Conservation (phyloP, 92 coral and sea anemone genomes). For the Parazoanthus swiftii region DNA sequence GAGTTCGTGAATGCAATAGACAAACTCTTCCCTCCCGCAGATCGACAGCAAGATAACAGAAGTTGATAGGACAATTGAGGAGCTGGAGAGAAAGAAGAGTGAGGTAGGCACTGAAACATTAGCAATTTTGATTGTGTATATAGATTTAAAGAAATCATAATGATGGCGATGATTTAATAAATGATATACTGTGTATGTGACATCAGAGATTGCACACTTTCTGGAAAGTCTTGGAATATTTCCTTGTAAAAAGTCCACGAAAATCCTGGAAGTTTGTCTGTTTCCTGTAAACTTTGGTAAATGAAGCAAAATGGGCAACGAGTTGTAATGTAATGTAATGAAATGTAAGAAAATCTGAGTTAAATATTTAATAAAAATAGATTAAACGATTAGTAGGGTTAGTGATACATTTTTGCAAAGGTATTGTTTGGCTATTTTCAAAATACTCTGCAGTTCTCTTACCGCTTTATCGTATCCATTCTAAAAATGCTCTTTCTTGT, state of each 20-base stretch:
- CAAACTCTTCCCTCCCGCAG: slow-evolving; percentile 38
- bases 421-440: too few relatives aligned
- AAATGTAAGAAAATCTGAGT: not conserved
- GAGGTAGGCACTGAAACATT: slow-evolving; percentile 56
- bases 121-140: too few relatives aligned
- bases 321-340: not conserved
- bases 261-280: not conserved
- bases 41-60: slow-evolving; percentile 71
- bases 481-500: too few relatives aligned
- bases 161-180: not conserved
- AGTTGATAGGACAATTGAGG: slow-evolving; percentile 67
- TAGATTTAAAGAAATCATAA: not conserved
- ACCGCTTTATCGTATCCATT: too few relatives aligned
- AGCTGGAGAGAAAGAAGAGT: slow-evolving; percentile 81
- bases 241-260: not conserved
- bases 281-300: not conserved
- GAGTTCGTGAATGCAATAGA: not conserved
- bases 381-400: too few relatives aligned
- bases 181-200: too few relatives aligned
- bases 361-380: too few relatives aligned
- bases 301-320: not conserved
- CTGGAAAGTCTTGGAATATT: not conserved
- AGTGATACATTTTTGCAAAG: too few relatives aligned
- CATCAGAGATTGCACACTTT: not conserved
- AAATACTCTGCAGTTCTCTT: too few relatives aligned